Evolutionary conservation across 1,140 invertebrate genomes (phyloP), one percentile per base, ranked within the genome.

Genomic region (Achatina immaculata): DNA sequence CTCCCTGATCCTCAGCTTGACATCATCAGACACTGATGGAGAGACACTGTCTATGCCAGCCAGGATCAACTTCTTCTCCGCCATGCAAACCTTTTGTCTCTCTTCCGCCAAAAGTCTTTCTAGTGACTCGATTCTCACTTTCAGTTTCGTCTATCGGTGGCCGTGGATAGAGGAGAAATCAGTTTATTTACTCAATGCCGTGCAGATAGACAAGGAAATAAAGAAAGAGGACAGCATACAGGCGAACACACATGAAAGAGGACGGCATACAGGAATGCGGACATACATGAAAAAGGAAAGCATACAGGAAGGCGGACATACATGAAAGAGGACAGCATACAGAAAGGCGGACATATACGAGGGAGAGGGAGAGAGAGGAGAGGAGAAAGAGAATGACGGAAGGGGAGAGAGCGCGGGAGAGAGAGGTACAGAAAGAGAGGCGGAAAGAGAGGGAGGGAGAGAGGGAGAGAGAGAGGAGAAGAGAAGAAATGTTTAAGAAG

Each of bases 91-190:
- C 83, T 90, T 91, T 66, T 87, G 85, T 36, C 89, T 82, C 71
- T 91, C 90, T 77, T 90, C 89, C 9, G 87, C 88, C 45, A 91
- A 83, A 16, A 90, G 85, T 11, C 85, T 82, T 76, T 91, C 89
- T 69, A 91, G 82, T 34, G 85, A 87, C 69, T 87, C 84, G 58
- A 91, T 86, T 24, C 89, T 83, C 74, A 88, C 89, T 73, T 88
- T 87, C 68, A 90, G 86, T 78, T 89, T 87, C 55, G 83, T 81
- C 88, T 89, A 80, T 9, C 14, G 58, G 40, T 74, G 45, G 40
- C 36, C 28, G 36, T 31, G 42, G 78, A 74, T 0, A 1, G 40
- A 31, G 34, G 0, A 31, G 28, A 0, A 24, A 36, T n/a, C n/a
- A n/a, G n/a, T n/a, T n/a, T n/a, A n/a, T n/a, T n/a, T n/a, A n/a